phyloP scores from a whole-genome alignment of 2,888 invertebrate species.

The Stratiomys singularior region DNA sequence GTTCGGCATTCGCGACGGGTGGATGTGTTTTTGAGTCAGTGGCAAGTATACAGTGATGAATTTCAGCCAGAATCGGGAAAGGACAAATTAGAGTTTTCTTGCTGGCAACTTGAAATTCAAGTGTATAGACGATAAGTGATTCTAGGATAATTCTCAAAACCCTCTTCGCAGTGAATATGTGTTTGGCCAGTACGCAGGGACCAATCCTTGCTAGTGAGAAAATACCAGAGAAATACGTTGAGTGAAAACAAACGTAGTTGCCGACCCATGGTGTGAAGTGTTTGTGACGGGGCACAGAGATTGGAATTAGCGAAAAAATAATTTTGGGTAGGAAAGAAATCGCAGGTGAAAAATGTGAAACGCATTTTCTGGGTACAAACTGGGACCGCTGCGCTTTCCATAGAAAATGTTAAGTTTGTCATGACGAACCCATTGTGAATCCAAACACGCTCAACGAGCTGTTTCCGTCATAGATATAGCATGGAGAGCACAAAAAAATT shows the following conservation, averaged over 20 bases:
- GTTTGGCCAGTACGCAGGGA: neutral
- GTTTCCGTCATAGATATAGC: neutral
- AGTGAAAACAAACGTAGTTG: neutral
- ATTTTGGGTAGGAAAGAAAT: neutral
- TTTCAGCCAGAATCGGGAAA: neutral
- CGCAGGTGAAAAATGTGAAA: slow-evolving; percentile 24
- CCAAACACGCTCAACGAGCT: neutral
- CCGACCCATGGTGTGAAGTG: neutral
- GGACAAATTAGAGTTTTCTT: neutral
- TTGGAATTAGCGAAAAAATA: neutral
- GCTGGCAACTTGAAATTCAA: neutral
- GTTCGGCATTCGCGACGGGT: slow-evolving; percentile 65
- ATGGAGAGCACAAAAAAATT: neutral
- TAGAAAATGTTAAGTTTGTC: neutral
- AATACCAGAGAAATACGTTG: neutral
- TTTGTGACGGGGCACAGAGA: neutral
- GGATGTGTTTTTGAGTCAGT: slow-evolving; percentile 17
- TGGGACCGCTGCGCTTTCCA: neutral
- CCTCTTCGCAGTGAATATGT: neutral
- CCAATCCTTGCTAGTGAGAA: neutral
- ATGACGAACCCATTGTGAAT: neutral
- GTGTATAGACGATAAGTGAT: neutral
- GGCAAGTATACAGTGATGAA: neutral
- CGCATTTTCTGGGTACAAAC: neutral
- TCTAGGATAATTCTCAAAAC: too few species aligned